Evolutionary conservation across 2,888 invertebrate species (phyloP).

Genomic region (Napeogenes inachia): DNA sequence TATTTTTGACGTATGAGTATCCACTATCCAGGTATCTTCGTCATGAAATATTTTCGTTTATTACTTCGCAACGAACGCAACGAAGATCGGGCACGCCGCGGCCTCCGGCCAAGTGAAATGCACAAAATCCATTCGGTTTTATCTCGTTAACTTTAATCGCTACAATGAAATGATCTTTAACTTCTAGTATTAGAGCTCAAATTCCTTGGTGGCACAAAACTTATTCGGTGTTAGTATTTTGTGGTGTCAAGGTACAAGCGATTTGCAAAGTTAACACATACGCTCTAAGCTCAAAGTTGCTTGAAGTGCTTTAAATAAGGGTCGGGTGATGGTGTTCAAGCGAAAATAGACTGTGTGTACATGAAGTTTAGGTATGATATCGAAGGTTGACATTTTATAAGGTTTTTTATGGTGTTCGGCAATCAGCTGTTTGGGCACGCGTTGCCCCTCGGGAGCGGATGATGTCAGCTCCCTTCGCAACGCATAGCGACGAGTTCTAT

Average conservation of each 20-base stretch:
- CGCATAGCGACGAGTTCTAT: conserved; percentile 51
- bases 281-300: conserved; percentile 45
- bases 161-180: conserved; percentile 39
- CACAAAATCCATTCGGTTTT: conserved; percentile 74
- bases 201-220: conserved; percentile 33
- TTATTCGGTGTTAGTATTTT: conserved; percentile 55
- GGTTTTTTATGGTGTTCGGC: conserved; percentile 70
- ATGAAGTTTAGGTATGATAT: conserved; percentile 33
- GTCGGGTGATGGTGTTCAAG: conserved; percentile 36
- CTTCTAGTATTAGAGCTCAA: conserved; percentile 33
- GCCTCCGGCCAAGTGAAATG: conserved; percentile 64
- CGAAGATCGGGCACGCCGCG: conserved; percentile 41
- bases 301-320: conserved; percentile 44
- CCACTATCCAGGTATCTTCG: conserved; percentile 33
- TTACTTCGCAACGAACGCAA: conserved; percentile 33
- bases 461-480: conserved; percentile 56
- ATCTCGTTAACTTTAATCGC: conserved; percentile 51
- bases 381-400: conserved; percentile 39
- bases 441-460: conserved; percentile 58
- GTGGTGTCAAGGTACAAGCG: conserved; percentile 42
- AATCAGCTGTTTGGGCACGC: conserved; percentile 76
- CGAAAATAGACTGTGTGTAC: conserved; percentile 26
- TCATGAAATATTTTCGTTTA: conserved; percentile 41
- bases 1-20: too few relatives aligned
- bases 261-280: conserved; percentile 44